phyloP scores from a whole-genome alignment of 2,113 vertebrate species.

The Rana temporaria region DNA sequence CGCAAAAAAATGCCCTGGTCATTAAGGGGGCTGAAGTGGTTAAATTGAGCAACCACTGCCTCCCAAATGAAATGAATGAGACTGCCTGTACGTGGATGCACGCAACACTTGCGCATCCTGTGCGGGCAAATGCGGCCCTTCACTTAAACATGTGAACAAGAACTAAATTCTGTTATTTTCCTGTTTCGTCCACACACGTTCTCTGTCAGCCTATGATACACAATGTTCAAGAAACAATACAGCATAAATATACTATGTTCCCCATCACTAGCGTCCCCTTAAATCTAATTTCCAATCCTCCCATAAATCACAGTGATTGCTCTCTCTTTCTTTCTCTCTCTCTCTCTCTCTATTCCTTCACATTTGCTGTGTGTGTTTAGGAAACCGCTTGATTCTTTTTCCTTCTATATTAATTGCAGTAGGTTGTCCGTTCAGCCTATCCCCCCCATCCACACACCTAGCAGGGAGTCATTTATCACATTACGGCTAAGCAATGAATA shows the following conservation, averaged over 20 bases:
- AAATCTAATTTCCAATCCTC: constrained; percentile 11
- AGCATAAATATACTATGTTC: not conserved
- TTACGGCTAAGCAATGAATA: not conserved
- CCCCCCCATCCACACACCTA: not conserved
- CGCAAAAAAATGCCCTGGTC: too few relatives aligned
- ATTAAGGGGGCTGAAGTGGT: too few relatives aligned
- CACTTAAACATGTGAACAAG: too few relatives aligned
- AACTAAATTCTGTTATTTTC: not conserved
- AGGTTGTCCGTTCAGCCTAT: not conserved
- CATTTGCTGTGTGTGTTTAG: constrained; percentile 1
- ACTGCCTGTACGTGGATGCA: too few relatives aligned
- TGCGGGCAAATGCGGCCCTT: too few relatives aligned
- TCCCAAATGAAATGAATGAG: too few relatives aligned
- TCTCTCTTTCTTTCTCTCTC: not conserved
- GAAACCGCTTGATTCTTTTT: constrained; percentile 9
- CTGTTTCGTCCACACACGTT: not conserved
- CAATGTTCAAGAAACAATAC: too few relatives aligned
- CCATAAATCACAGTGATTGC: constrained; percentile 29
- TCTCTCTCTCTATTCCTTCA: not conserved
- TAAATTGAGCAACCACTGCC: too few relatives aligned
- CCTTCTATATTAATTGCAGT: constrained; percentile 34
- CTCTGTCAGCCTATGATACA: too few relatives aligned
- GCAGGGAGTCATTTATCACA: constrained; percentile 31
- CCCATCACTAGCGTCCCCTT: too few relatives aligned
- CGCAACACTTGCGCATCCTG: too few relatives aligned